Evolutionary conservation across 2,113 vertebrate genomes (phyloP).

Genomic region (Phrynocephalus versicolor): DNA sequence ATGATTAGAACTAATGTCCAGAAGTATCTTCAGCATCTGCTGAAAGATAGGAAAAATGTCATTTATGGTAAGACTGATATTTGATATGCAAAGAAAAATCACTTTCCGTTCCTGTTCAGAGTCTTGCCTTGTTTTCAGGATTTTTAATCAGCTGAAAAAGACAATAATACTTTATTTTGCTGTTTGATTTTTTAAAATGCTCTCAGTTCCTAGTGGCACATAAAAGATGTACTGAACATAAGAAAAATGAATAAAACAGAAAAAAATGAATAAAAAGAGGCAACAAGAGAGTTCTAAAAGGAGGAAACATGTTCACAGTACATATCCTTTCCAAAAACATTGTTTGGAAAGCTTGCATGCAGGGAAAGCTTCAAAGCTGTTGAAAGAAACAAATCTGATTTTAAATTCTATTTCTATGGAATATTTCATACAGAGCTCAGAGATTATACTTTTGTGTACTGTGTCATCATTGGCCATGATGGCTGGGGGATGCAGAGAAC

Average conservation of each 20-base stretch:
- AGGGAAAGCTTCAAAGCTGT: neutral
- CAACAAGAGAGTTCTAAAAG: no score
- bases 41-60: neutral
- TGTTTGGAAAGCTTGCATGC: no score
- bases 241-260: neutral
- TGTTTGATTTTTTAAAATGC: neutral
- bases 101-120: neutral
- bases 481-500: neutral
- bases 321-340: neutral
- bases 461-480: no score
- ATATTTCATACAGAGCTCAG: neutral
- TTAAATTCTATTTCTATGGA: neutral
- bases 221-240: neutral
- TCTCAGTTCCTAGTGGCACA: neutral
- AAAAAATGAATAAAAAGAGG: neutral
- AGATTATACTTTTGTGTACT: no score
- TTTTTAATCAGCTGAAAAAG: neutral
- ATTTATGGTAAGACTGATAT: neutral
- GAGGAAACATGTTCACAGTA: neutral
- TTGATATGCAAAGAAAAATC: neutral
- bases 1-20: neutral
- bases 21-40: neutral
- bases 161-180: neutral
- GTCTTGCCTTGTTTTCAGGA: neutral
- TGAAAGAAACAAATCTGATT: neutral